These are phyloP conservation scores for Pegea sp. DNA, from an alignment of 23 tunicate species.

Conservation along the genomic window DNA sequence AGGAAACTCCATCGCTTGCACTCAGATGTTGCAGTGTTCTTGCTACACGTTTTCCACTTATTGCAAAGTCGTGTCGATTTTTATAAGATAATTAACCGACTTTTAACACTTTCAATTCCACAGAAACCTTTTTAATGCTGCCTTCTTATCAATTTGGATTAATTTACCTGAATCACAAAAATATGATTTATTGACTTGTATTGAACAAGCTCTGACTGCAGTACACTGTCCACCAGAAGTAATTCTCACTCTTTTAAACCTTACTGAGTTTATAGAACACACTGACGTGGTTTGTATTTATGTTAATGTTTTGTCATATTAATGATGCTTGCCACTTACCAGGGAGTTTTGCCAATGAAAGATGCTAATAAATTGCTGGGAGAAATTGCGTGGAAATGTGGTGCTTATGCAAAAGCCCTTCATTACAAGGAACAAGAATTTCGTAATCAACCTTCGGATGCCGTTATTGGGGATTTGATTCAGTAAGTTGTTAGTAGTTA, in stretches of 20 bases:
- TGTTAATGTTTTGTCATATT: too few relatives aligned
- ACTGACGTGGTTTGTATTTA: conserved; percentile 70
- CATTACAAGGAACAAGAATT: conserved; percentile 92
- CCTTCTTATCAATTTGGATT: conserved; percentile 72
- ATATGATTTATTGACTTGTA: conserved; percentile 37
- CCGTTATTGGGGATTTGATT: conserved; percentile 64
- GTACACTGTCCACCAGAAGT: conserved; percentile 80
- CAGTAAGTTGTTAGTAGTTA: conserved; percentile 27
- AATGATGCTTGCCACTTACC: too few relatives aligned
- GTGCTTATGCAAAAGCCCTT: conserved; percentile 93
- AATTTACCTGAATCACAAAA: conserved; percentile 70
- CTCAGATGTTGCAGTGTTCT: conserved; percentile 61
- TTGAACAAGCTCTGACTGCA: conserved; percentile 34
- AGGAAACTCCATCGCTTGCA: conserved; percentile 76
- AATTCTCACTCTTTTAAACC: conserved; percentile 60
- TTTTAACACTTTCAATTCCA: not conserved
- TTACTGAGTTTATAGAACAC: conserved; percentile 89
- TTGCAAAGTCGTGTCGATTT: conserved; percentile 30
- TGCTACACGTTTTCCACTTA: conserved; percentile 52
- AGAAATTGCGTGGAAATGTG: conserved; percentile 65
- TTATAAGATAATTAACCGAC: not conserved
- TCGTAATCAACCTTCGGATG: conserved; percentile 21
- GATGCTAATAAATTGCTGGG: too few relatives aligned
- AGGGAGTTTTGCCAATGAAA: conserved; percentile 74
- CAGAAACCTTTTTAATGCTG: conserved; percentile 81